These are phyloP conservation scores for Scrobipalpa costella DNA, from an alignment of 2,888 invertebrate genomes.

Conservation along the genomic window DNA sequence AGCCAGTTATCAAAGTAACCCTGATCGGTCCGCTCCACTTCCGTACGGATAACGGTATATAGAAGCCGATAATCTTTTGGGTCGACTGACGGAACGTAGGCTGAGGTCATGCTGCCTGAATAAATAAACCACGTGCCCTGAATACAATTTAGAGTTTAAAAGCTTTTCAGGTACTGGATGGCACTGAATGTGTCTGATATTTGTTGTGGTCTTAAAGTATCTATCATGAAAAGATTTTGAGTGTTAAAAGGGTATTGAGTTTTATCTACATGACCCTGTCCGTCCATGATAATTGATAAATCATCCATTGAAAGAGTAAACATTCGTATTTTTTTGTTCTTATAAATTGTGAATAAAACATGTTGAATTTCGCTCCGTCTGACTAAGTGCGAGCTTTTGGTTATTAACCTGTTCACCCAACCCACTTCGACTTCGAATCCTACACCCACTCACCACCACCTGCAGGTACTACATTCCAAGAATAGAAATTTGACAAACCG, in stretches of 20 bases:
- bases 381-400: slow-evolving; percentile 18
- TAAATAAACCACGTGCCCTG: slow-evolving; percentile 15
- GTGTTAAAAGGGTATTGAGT: slow-evolving; percentile 7
- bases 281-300: not conserved
- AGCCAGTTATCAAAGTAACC: slow-evolving; percentile 27
- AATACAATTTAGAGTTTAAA: not conserved
- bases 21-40: slow-evolving; percentile 45
- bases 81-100: slow-evolving; percentile 40
- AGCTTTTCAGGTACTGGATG: not conserved
- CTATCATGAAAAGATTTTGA: slow-evolving; percentile 1
- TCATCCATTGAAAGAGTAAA: not conserved
- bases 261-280: slow-evolving; percentile 3
- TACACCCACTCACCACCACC: slow-evolving; percentile 15
- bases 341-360: not conserved
- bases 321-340: not conserved
- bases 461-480: slow-evolving; percentile 17
- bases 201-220: not conserved
- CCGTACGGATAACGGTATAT: slow-evolving; percentile 55
- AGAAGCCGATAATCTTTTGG: slow-evolving; percentile 45
- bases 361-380: not conserved
- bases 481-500: slow-evolving; percentile 17
- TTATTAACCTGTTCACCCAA: slow-evolving; percentile 10
- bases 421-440: not conserved
- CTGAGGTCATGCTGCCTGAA: slow-evolving; percentile 46
- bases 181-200: not conserved